Percentiles rank a stretch among this genome's conserved stretches.
Conservation (phyloP, 2,888 invertebrate species). For the Spilarctia lutea region DNA sequence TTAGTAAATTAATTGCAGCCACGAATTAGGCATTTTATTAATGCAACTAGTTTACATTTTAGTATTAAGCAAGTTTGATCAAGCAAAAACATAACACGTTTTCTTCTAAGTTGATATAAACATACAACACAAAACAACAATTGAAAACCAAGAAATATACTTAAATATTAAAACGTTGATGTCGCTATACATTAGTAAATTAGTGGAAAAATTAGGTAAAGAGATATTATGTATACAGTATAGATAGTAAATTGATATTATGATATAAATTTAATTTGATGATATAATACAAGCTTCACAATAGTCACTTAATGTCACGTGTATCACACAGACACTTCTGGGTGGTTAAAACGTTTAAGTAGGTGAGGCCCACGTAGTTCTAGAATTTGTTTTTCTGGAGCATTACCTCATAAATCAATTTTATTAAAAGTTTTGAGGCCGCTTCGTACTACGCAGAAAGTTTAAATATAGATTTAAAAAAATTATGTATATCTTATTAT, state of each 20-base stretch:
- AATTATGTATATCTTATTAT: neutral
- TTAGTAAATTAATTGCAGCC: neutral
- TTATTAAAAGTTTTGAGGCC: neutral
- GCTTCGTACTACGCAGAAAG: neutral
- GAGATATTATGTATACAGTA: too few relatives aligned
- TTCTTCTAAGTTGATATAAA: neutral
- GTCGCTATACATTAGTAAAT: neutral
- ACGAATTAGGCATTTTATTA: neutral
- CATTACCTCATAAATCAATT: neutral
- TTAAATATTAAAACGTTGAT: too few relatives aligned
- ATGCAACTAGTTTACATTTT: neutral
- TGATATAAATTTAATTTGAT: neutral
- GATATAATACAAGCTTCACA: neutral
- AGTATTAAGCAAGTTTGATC: neutral
- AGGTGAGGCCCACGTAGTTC: neutral
- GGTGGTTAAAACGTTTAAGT: neutral
- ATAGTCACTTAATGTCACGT: neutral
- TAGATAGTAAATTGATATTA: neutral
- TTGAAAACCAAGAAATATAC: too few relatives aligned
- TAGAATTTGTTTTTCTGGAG: neutral
- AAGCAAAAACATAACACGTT: neutral
- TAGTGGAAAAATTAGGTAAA: too few relatives aligned
- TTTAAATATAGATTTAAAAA: neutral
- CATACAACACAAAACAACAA: neutral
- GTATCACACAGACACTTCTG: neutral